A percentile compares a stretch with the other conserved stretches of the same genome.
Conservation (phyloP, 1,140 invertebrate genomes). For the Anastrepha ludens region DNA sequence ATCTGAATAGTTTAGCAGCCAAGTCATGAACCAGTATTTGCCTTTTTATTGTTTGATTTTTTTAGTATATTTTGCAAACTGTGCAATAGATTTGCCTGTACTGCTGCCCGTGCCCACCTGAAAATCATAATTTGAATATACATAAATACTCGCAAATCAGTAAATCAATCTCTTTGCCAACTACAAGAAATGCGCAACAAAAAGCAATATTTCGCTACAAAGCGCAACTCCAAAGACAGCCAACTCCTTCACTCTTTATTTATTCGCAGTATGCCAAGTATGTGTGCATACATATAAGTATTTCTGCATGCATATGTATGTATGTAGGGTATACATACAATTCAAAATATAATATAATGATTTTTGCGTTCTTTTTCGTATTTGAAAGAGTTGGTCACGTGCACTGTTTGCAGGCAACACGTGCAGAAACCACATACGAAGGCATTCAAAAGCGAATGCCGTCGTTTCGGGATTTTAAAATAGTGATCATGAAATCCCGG, state of each 20-base stretch:
- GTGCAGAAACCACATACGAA: neutral
- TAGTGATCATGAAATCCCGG: too few species aligned
- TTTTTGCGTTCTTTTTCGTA: neutral
- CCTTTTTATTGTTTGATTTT: too few species aligned
- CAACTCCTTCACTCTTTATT: conserved; percentile 10
- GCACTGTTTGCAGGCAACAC: conserved; percentile 34
- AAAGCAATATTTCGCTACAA: neutral
- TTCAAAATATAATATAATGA: too few species aligned
- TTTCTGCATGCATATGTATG: too few species aligned
- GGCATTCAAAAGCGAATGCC: too few species aligned
- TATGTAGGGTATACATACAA: too few species aligned
- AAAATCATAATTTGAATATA: neutral
- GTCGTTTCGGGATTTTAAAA: too few species aligned
- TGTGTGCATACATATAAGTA: too few species aligned
- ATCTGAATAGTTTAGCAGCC: conserved; percentile 5
- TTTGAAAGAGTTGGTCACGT: conserved; percentile 24
- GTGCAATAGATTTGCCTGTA: conserved; percentile 1
- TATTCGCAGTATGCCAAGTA: neutral
- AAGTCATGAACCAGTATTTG: neutral
- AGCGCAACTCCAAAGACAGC: neutral
- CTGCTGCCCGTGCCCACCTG: neutral
- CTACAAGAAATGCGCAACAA: neutral
- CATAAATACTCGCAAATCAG: conserved; percentile 29
- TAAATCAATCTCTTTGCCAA: conserved; percentile 40
- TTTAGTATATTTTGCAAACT: neutral